Evolutionary conservation across 2,888 invertebrate genomes (phyloP).

Genomic region (Tipula unca): DNA sequence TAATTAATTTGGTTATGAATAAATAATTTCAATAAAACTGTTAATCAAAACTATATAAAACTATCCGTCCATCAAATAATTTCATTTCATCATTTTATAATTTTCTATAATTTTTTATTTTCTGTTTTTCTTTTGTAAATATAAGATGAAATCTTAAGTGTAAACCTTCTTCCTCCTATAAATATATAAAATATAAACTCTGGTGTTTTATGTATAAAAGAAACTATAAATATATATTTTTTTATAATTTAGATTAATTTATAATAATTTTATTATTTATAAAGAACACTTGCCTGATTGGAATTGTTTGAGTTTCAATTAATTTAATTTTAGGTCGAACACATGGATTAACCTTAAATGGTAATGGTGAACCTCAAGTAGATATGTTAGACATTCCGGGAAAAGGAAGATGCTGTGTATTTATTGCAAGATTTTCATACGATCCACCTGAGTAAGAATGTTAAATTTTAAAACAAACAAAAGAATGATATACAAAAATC

Average conservation of each 20-base stretch:
- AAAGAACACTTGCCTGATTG: neutral
- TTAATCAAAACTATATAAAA: neutral
- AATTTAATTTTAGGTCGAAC: conserved; percentile 34
- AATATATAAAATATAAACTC: conserved; percentile 1
- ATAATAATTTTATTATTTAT: neutral
- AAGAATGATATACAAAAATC: neutral
- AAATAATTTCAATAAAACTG: neutral
- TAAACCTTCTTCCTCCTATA: neutral
- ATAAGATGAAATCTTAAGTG: neutral
- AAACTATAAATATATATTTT: neutral
- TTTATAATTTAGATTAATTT: neutral
- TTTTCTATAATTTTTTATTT: neutral
- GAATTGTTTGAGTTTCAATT: conserved; percentile 17
- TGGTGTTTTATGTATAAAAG: neutral
- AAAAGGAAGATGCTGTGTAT: conserved; percentile 87
- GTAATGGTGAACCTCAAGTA: conserved; percentile 62
- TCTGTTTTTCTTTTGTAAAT: neutral
- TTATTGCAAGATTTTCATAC: conserved; percentile 74
- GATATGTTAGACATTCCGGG: conserved; percentile 93
- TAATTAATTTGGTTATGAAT: neutral
- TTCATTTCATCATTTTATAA: conserved; percentile 15
- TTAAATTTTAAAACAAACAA: neutral
- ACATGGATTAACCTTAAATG: conserved; percentile 43
- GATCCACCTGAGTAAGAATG: conserved; percentile 57
- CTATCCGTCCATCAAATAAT: conserved; percentile 16